Evolutionary conservation across 1,140 invertebrate species (phyloP).

Genomic region (Drosophila prosaltans): DNA sequence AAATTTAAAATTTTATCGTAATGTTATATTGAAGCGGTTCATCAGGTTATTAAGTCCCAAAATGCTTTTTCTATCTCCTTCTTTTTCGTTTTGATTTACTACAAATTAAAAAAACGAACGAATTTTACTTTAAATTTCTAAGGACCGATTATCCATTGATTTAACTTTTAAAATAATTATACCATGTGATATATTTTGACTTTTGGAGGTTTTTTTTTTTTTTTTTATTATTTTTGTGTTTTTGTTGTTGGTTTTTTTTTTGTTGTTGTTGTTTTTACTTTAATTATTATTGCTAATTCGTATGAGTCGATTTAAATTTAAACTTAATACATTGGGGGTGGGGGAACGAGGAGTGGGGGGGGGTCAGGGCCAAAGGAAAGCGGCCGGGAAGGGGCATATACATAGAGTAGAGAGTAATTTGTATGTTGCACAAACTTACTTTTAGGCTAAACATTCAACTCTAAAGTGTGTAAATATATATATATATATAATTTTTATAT

Average conservation of each 20-base stretch:
- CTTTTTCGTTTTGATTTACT: no score
- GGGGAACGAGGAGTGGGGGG: constrained; percentile 20
- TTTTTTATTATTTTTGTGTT: constrained; percentile 10
- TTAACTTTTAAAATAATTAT: no score
- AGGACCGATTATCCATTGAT: no score
- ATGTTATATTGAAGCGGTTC: no score
- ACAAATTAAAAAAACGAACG: no score
- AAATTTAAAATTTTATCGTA: no score
- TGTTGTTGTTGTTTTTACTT: constrained; percentile 49
- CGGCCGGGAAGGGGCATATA: constrained; percentile 36
- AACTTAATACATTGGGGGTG: constrained; percentile 64
- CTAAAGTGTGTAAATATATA: constrained; percentile 70
- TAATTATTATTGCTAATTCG: constrained; percentile 72
- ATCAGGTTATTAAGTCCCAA: no score
- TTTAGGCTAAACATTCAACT: constrained; percentile 74
- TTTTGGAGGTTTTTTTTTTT: constrained; percentile 3
- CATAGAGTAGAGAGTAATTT: constrained; percentile 70
- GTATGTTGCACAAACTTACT: constrained; percentile 49
- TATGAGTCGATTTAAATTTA: constrained; percentile 73
- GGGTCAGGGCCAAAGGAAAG: not conserved
- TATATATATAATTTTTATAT: constrained; percentile 11
- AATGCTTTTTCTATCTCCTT: no score
- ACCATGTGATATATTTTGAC: not conserved
- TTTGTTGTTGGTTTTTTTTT: constrained; percentile 46
- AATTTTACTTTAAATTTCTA: no score